phyloP scores from a whole-genome alignment of 2,888 invertebrate species.

The Scaptomyza flava region DNA sequence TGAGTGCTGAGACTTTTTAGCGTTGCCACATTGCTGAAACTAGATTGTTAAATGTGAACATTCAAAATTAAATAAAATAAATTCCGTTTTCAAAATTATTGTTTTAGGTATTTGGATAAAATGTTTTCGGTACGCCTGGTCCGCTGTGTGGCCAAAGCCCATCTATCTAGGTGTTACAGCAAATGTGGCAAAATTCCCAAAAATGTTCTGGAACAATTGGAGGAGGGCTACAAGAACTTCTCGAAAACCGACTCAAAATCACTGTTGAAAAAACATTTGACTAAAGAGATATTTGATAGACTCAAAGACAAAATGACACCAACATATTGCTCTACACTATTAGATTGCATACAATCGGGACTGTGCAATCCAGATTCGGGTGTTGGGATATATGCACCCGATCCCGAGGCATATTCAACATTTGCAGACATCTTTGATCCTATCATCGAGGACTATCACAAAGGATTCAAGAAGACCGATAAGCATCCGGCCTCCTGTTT shows the following conservation, averaged over 20 bases:
- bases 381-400: slow-evolving; percentile 98
- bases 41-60: background rate
- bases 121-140: slow-evolving; percentile 6
- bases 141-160: background rate
- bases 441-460: slow-evolving; percentile 98
- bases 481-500: slow-evolving; percentile 97
- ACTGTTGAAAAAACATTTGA: slow-evolving; percentile 96
- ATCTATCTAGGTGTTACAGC: slow-evolving; percentile 6
- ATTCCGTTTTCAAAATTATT: slow-evolving; percentile 17
- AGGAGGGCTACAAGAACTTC: slow-evolving; percentile 94
- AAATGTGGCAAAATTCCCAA: slow-evolving; percentile 87
- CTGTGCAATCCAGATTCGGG: slow-evolving; percentile 97
- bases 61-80: background rate
- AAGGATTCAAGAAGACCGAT: slow-evolving; percentile 95
- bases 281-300: slow-evolving; percentile 94
- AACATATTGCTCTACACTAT: slow-evolving; percentile 94
- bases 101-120: background rate
- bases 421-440: slow-evolving; percentile 98
- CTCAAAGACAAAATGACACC: slow-evolving; percentile 95
- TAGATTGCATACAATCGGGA: slow-evolving; percentile 98
- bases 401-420: slow-evolving; percentile 96
- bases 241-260: slow-evolving; percentile 95
- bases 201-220: slow-evolving; percentile 93
- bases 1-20: background rate
- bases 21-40: slow-evolving; percentile 19